Evolutionary conservation across 2,888 invertebrate genomes (phyloP).

Genomic region (Frankliniella fusca): DNA sequence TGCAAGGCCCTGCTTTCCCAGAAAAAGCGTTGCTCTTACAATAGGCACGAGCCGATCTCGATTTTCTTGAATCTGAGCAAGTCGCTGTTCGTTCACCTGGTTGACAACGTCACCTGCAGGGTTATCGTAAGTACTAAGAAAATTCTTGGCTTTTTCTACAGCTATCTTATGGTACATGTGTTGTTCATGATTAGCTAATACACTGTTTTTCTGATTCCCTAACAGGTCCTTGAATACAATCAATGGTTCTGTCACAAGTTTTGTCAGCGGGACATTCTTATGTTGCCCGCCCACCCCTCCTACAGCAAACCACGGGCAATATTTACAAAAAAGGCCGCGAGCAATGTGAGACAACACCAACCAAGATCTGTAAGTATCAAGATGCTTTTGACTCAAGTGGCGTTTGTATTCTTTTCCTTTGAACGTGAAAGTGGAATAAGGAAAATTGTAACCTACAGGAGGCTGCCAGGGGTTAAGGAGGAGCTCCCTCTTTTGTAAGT

Average conservation of each 20-base stretch:
- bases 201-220: conserved; percentile 32
- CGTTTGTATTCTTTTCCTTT: conserved; percentile 31
- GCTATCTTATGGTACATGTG: conserved; percentile 32
- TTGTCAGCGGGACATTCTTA: conserved; percentile 25
- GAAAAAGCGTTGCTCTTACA: conserved; percentile 31
- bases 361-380: conserved; percentile 29
- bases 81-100: conserved; percentile 16
- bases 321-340: not conserved
- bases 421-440: conserved; percentile 31
- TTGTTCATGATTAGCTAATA: conserved; percentile 30
- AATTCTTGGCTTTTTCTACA: conserved; percentile 6
- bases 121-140: conserved; percentile 27
- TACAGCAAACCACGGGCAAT: not conserved
- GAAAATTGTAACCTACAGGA: conserved; percentile 24
- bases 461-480: conserved; percentile 31
- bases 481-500: not conserved
- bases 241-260: conserved; percentile 33
- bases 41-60: conserved; percentile 32
- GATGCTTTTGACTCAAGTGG: conserved; percentile 29
- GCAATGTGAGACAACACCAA: conserved; percentile 29
- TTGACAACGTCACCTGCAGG: conserved; percentile 29
- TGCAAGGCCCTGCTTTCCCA: conserved; percentile 33
- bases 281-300: conserved; percentile 14
- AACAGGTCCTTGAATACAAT: conserved; percentile 32
- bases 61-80: conserved; percentile 31